Percentiles rank a stretch among this genome's conserved stretches.
These are phyloP conservation scores for Athene cunicularia DNA, from an alignment of 2,113 vertebrate genomes.

Conservation along the genomic window DNA sequence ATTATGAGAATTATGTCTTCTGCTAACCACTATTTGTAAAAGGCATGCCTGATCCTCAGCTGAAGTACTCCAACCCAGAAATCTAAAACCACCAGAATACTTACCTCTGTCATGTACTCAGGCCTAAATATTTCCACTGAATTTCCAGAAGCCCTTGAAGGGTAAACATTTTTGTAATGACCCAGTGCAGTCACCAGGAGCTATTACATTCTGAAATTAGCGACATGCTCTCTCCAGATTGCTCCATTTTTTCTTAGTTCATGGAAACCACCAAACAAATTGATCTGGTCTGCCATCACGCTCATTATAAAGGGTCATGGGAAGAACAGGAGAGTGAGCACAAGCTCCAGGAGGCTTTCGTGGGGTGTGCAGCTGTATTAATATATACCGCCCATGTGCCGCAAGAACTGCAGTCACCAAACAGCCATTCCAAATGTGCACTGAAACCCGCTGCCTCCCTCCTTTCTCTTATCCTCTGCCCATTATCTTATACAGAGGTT, in stretches of 20 bases:
- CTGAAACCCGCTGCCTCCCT: background rate
- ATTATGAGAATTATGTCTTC: background rate
- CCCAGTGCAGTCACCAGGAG: background rate
- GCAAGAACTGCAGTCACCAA: background rate
- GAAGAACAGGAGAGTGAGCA: background rate
- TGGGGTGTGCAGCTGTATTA: background rate
- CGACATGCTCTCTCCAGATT: background rate
- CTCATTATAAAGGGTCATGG: background rate
- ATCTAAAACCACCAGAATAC: background rate
- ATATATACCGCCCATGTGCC: fast-evolving
- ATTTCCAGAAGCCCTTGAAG: background rate
- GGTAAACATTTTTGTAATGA: background rate
- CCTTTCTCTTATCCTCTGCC: background rate
- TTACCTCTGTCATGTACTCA: background rate
- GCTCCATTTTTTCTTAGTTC: background rate
- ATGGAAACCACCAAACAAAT: background rate
- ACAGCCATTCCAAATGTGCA: fast-evolving
- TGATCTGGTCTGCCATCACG: background rate
- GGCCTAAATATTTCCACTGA: background rate
- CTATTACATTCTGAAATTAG: background rate
- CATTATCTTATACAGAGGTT: background rate
- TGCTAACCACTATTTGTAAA: background rate
- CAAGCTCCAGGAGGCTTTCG: background rate
- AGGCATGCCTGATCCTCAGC: background rate
- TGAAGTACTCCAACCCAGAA: background rate